Conservation (phyloP, 2,113 vertebrate species). For the Grantiella picta region DNA sequence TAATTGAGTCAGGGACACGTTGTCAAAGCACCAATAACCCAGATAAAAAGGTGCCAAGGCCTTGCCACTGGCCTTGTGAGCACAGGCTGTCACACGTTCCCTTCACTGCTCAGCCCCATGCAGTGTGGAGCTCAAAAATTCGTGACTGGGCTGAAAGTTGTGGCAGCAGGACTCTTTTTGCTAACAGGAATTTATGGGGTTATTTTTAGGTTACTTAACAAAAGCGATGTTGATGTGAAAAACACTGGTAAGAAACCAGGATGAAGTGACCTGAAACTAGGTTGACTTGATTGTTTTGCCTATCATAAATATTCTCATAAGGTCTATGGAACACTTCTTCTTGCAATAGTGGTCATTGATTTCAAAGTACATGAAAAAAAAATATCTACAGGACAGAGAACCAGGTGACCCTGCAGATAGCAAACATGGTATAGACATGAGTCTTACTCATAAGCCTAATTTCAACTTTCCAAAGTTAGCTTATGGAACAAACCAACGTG, state of each 20-base stretch:
- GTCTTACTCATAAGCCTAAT: neutral
- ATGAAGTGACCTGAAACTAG: neutral
- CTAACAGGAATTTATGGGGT: neutral
- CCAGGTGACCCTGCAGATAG: neutral
- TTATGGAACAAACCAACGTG: neutral
- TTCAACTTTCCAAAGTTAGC: neutral
- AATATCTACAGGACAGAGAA: neutral
- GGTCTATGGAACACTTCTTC: neutral
- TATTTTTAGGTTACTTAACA: neutral
- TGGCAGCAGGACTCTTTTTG: neutral
- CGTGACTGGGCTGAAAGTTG: neutral
- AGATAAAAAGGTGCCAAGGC: neutral
- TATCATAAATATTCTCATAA: neutral
- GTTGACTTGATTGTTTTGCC: neutral
- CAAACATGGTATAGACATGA: neutral
- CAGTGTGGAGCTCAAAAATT: neutral
- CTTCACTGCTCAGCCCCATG: neutral
- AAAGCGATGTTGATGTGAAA: neutral
- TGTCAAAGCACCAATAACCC: neutral
- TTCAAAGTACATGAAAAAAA: neutral
- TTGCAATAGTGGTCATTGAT: neutral
- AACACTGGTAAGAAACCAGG: neutral
- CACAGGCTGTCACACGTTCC: rapidly evolving
- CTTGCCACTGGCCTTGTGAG: neutral
- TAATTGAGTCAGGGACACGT: rapidly evolving